phyloP scores from a whole-genome alignment of 2,888 invertebrate genomes.

The Andrena chrysosceles region DNA sequence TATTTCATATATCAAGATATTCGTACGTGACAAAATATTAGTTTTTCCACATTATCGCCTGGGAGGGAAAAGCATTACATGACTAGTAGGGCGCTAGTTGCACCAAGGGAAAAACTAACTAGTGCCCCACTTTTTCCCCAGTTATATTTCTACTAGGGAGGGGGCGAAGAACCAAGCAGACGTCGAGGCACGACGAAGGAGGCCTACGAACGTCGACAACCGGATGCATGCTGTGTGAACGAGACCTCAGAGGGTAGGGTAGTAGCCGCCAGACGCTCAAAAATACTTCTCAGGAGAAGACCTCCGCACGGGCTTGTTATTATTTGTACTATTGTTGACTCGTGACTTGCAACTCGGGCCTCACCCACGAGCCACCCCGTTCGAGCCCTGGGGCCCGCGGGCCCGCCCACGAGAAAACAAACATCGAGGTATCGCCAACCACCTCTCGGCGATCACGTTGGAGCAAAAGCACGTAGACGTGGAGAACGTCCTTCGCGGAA shows the following conservation, averaged over 20 bases:
- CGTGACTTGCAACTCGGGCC: constrained; percentile 82
- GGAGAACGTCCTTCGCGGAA: too few relatives aligned
- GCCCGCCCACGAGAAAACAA: constrained; percentile 82
- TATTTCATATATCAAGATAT: too few relatives aligned
- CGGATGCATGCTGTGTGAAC: constrained; percentile 66
- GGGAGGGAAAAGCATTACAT: too few relatives aligned
- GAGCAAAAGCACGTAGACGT: neutral
- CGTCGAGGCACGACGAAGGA: neutral
- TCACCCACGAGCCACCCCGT: constrained; percentile 70
- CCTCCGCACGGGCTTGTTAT: constrained; percentile 80
- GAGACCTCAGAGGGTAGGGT: constrained; percentile 73
- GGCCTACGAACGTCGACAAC: too few relatives aligned
- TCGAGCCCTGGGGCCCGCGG: constrained; percentile 71
- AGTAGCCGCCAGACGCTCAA: constrained; percentile 77
- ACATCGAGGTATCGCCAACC: constrained; percentile 72
- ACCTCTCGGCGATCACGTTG: constrained; percentile 50
- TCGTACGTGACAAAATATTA: too few relatives aligned
- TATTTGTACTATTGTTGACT: constrained; percentile 85
- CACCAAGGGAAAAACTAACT: too few relatives aligned
- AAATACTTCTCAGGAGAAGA: constrained; percentile 74
- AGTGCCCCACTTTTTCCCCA: too few relatives aligned
- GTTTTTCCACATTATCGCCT: too few relatives aligned
- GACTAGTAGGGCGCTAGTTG: too few relatives aligned
- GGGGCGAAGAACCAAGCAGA: neutral
- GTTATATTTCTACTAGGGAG: too few relatives aligned